These are phyloP conservation scores for Drosophila seclusa DNA, from an alignment of 2,888 invertebrate species.

Conservation along the genomic window DNA sequence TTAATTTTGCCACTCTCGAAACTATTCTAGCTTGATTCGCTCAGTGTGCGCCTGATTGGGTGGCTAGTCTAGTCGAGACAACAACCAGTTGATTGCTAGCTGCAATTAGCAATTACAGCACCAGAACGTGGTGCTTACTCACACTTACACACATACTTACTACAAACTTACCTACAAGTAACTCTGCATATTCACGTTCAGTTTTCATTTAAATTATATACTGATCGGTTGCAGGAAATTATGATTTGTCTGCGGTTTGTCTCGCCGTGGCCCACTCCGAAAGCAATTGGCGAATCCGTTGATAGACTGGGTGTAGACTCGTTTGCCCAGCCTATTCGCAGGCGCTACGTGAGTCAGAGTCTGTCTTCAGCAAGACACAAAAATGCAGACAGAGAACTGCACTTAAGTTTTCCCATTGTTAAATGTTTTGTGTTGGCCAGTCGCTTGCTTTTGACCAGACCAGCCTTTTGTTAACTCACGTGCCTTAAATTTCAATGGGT, in stretches of 20 bases:
- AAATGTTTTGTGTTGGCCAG: slow-evolving; percentile 22
- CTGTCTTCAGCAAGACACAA: slow-evolving; percentile 4
- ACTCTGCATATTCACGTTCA: slow-evolving; percentile 35
- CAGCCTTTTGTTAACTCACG: slow-evolving; percentile 45
- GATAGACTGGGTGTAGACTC: slow-evolving; percentile 12
- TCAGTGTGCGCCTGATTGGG: slow-evolving; percentile 27
- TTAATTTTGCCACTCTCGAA: rapidly evolving
- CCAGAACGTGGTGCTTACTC: slow-evolving; percentile 21
- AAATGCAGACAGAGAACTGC: slow-evolving; percentile 20
- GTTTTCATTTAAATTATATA: slow-evolving; percentile 59
- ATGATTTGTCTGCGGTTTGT: slow-evolving; percentile 70
- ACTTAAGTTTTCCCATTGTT: slow-evolving; percentile 39
- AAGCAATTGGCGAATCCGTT: slow-evolving; percentile 14
- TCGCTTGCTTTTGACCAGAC: slow-evolving; percentile 19
- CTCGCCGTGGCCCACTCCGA: slow-evolving; percentile 32
- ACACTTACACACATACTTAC: background rate
- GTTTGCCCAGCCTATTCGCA: slow-evolving; percentile 35
- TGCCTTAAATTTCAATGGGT: slow-evolving; percentile 46
- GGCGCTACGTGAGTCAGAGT: slow-evolving; percentile 41
- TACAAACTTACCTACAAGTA: no score
- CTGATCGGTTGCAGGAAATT: slow-evolving; percentile 62
- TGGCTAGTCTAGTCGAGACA: slow-evolving; percentile 8
- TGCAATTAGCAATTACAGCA: slow-evolving; percentile 44
- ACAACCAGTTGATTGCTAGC: slow-evolving; percentile 36
- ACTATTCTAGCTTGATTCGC: background rate